phyloP scores from a whole-genome alignment of 1,140 invertebrate species.

The Drosophila busckii region DNA sequence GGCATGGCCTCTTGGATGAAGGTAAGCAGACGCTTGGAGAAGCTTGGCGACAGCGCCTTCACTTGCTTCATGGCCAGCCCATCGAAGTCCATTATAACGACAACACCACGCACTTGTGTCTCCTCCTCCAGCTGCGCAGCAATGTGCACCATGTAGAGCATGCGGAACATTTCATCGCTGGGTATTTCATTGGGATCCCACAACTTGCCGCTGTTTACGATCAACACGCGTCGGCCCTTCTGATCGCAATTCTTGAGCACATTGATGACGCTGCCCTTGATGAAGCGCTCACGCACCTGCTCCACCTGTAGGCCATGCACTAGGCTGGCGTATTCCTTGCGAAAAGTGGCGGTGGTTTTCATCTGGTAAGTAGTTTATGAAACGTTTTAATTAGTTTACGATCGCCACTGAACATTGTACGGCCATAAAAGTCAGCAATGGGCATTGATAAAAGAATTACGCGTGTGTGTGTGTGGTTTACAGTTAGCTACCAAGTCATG shows the following conservation, averaged over 20 bases:
- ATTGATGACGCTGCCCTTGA: constrained; percentile 86
- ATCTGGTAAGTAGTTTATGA: constrained; percentile 80
- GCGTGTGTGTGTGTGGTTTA: constrained; percentile 5
- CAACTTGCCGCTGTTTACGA: constrained; percentile 77
- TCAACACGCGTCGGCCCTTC: constrained; percentile 67
- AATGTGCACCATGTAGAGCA: constrained; percentile 89
- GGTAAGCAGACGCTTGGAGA: constrained; percentile 86
- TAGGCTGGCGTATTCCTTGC: constrained; percentile 83
- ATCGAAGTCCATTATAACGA: constrained; percentile 90
- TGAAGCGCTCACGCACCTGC: constrained; percentile 83
- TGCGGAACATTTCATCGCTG: constrained; percentile 86
- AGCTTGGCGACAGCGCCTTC: constrained; percentile 84
- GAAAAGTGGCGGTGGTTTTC: constrained; percentile 87
- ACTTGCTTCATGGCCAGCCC: constrained; percentile 87
- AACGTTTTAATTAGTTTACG: constrained; percentile 3
- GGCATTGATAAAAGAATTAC: constrained; percentile 16
- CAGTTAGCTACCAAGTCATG: constrained; percentile 20
- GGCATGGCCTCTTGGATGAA: constrained; percentile 95
- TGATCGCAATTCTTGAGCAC: constrained; percentile 85
- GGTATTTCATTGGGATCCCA: constrained; percentile 87
- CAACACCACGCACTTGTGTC: constrained; percentile 85
- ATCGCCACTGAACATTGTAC: constrained; percentile 14
- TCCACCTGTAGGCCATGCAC: constrained; percentile 83
- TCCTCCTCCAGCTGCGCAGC: constrained; percentile 86
- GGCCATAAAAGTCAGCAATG: constrained; percentile 10